phyloP scores from a whole-genome alignment of 2,113 vertebrate species.

The Petaurus breviceps region DNA sequence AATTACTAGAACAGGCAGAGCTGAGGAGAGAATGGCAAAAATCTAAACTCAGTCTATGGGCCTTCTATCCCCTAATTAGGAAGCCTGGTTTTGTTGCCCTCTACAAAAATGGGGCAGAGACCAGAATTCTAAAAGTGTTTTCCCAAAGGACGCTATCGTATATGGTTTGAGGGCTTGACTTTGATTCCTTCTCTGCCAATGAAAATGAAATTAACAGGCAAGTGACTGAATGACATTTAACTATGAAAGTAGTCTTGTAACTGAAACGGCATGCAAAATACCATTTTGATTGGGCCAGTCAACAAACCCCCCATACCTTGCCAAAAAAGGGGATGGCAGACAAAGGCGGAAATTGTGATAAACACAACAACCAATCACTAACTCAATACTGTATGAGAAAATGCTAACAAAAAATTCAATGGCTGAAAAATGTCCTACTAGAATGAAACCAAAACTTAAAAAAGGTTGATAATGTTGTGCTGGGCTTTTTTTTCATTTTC shows the following conservation, averaged over 20 bases:
- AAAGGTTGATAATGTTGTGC: constrained; percentile 30
- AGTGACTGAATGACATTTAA: background rate
- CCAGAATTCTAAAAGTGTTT: background rate
- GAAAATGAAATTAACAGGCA: constrained; percentile 12
- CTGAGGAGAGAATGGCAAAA: constrained; percentile 19
- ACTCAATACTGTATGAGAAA: background rate
- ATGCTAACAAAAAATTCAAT: background rate
- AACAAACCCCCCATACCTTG: background rate
- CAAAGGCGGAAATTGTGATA: background rate
- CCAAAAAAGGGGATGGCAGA: background rate
- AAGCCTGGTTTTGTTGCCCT: background rate
- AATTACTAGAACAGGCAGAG: background rate
- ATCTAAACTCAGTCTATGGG: background rate
- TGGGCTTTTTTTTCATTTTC: background rate
- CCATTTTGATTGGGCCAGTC: background rate
- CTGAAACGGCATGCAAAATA: constrained; percentile 7
- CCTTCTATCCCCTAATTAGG: background rate
- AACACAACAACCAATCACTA: background rate
- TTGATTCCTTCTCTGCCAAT: constrained; percentile 30
- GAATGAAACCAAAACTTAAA: constrained; percentile 21
- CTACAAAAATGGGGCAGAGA: background rate
- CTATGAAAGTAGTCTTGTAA: constrained; percentile 16
- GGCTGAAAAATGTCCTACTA: background rate
- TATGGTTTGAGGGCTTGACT: background rate
- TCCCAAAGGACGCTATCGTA: constrained; percentile 27